Evolutionary conservation across 2,888 invertebrate genomes (phyloP), one percentile per base, ranked within the genome.

Genomic region (Andrena bucephala): DNA sequence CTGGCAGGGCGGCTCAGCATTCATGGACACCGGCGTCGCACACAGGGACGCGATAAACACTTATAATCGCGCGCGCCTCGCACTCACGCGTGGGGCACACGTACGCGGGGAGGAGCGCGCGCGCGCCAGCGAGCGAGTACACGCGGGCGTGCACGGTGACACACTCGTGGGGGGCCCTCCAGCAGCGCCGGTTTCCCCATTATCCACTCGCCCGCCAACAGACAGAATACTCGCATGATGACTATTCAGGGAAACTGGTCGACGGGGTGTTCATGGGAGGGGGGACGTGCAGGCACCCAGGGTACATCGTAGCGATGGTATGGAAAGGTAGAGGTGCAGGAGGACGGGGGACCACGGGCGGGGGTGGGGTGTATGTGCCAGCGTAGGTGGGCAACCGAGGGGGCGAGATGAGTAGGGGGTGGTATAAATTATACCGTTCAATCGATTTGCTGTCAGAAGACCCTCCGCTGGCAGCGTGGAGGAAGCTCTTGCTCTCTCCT

Each of bases 341-440:
- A 66, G 72, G 75, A 80, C 71, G 86, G 85, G 83, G 84, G 77
- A 72, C 78, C 36, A 36, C 2, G 63, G 54, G 8, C 66, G 29
- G 7, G 54, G 29, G 81, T 81, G 89, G 89, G 90, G 90, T 89
- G 91, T 87, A 77, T 79, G 81, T 82, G 76, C 82, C 83, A 83
- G 78, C 83, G 88, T 88, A 87, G 87, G 86, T 87, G 87, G 88
- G 87, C 83, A 83, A 62, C 86, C 78, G 70, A 77, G 79, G 85
- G 42, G 87, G 85, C 52, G 81, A 85, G 85, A 85, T 84, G 88
- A 88, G 90, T 90, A 91, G 88, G 91, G 93, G 93, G 92, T 93
- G 93, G 93, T 94, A 94, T 94, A 93, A 94, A 94, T 94, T 94
- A 94, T 94, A 94, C 93, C 93, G 93, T 94, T 93, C 93, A 90